Evolutionary conservation across 2,888 invertebrate genomes (phyloP), one percentile per base, ranked within the genome.

Genomic region (Scaeva pyrastri): DNA sequence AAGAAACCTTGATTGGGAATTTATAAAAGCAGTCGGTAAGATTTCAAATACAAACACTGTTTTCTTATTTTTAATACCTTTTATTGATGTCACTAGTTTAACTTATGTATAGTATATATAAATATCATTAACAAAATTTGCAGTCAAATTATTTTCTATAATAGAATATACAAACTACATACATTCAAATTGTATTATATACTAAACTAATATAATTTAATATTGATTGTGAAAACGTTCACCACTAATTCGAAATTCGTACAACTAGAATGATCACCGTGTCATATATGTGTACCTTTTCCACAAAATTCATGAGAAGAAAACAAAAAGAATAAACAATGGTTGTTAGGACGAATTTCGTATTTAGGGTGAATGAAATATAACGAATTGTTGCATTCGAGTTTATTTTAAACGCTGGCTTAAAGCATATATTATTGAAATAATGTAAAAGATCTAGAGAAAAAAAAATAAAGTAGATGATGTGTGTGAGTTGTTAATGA

Each of bases 91-190:
- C 74, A 52, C 78, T 79, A 79, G 68, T 74, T 76, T 48, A 71
- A 75, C 43, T 62, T 73, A 39, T 70, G 58, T 58, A 26, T 43
- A 68, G 21, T 21, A 60, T 41, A 62, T 76, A 36, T 76, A 36
- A 55, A 81, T 74, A 71, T 78, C 82, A 77, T 79, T 70, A 58
- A 70, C 74, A 78, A 62, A 56, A 39, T 52, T 39, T 71, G 58
- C 64, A 52, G 81, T 85, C 72, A 81, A 85, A 45, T 85, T 80
- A 76, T 84, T 84, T 79, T 79, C 56, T 79, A 70, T 79, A 66
- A 56, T 16, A 39, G 10, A 21, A 58, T 19, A 21, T 21, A 19
- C 39, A 58, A 19, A 31, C 16, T 10, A 55, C 14, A n/a, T 56
- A 62, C 60, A 78, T 68, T 58, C 12, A 56, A 74, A 58, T 50